phyloP scores from a whole-genome alignment of 2,888 invertebrate species.

The Xestobium rufovillosum region DNA sequence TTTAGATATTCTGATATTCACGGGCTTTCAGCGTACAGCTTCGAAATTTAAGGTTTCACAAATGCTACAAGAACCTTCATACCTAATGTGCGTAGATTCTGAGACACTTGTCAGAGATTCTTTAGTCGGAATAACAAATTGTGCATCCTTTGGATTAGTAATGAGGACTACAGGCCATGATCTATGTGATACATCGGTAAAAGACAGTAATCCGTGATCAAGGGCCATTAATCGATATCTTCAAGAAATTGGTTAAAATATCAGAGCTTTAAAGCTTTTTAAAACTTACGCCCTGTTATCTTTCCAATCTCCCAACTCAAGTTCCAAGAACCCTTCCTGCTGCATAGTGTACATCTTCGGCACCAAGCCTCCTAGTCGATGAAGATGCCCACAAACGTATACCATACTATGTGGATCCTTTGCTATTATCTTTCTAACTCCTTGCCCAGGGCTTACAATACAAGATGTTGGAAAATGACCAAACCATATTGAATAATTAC shows the following conservation, averaged over 20 bases:
- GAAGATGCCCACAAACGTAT: slow-evolving; percentile 87
- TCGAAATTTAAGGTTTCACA: slow-evolving; percentile 2
- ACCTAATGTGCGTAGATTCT: slow-evolving; percentile 72
- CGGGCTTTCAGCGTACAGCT: too few species aligned
- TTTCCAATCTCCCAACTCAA: slow-evolving; percentile 91
- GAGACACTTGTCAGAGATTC: slow-evolving; percentile 62
- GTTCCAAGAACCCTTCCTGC: slow-evolving; percentile 71
- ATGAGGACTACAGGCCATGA: slow-evolving; percentile 77
- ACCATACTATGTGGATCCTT: slow-evolving; percentile 56
- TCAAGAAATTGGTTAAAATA: background rate
- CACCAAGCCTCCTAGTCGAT: slow-evolving; percentile 71
- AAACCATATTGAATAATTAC: slow-evolving; percentile 68
- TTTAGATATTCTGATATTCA: slow-evolving; percentile 15
- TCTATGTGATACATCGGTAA: slow-evolving; percentile 67
- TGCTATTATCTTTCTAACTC: slow-evolving; percentile 53
- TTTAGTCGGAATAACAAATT: slow-evolving; percentile 61
- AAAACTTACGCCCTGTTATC: slow-evolving; percentile 69
- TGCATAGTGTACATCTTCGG: slow-evolving; percentile 83
- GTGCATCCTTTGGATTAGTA: slow-evolving; percentile 85
- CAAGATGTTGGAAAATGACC: slow-evolving; percentile 91
- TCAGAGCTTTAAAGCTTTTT: slow-evolving; percentile 1
- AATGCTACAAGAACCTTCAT: slow-evolving; percentile 20
- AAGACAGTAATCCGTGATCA: slow-evolving; percentile 83
- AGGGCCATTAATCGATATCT: slow-evolving; percentile 73
- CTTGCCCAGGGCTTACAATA: slow-evolving; percentile 54